Evolutionary conservation across 2,888 invertebrate genomes (phyloP).

Genomic region (Philaethria dido): DNA sequence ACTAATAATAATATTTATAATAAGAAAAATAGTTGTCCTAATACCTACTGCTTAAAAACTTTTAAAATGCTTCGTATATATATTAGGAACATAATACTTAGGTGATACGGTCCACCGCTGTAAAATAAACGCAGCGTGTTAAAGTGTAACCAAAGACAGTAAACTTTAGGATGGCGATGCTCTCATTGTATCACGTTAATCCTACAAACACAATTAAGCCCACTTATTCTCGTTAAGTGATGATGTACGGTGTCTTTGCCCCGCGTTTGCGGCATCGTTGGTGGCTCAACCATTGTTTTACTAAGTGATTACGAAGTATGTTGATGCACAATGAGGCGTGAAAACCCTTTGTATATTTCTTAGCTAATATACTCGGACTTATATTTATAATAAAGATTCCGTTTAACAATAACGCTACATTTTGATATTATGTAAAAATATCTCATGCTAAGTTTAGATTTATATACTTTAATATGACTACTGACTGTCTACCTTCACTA

Average conservation of each 20-base stretch:
- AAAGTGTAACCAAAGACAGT: constrained; percentile 42
- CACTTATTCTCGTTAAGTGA: constrained; percentile 79
- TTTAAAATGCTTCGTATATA: not conserved
- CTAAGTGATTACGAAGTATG: constrained; percentile 34
- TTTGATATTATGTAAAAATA: too few species aligned
- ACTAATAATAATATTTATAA: too few species aligned
- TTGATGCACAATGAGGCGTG: constrained; percentile 11
- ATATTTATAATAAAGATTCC: too few species aligned
- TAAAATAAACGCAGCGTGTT: constrained; percentile 51
- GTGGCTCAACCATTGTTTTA: constrained; percentile 54
- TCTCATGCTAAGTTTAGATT: not conserved
- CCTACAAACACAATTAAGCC: constrained; percentile 80
- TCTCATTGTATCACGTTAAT: constrained; percentile 73
- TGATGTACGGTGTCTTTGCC: constrained; percentile 75
- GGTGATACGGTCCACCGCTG: constrained; percentile 20
- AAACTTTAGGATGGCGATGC: constrained; percentile 45
- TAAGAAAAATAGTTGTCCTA: too few species aligned
- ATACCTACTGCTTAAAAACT: not conserved
- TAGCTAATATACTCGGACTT: not conserved
- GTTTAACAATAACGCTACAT: too few species aligned
- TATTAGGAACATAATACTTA: not conserved
- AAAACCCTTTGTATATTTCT: constrained; percentile 4
- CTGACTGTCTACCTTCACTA: too few species aligned
- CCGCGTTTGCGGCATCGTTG: constrained; percentile 46
- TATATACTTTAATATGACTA: not conserved